Evolutionary conservation across 2,888 invertebrate genomes (phyloP), one percentile per base, ranked within the genome.

Genomic region (Ormyrus pomaceus): DNA sequence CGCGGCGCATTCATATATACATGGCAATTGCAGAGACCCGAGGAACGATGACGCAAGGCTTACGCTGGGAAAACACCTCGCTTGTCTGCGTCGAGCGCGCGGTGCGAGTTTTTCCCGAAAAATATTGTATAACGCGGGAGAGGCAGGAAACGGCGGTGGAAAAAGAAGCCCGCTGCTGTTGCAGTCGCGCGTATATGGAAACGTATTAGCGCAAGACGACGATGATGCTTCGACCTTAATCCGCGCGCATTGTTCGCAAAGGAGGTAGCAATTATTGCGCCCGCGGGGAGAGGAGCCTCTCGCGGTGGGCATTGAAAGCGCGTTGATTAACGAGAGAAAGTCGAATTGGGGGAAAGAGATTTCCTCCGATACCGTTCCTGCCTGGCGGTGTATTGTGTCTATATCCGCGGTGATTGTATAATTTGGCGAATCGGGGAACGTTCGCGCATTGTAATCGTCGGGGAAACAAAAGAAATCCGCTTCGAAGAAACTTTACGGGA

Each of bases 301-400:
- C 19, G 7, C n/a, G 13, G 56, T 11, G 7, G 5, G 13, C 19
- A 64, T 64, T 62, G 56, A 77, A 77, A 58, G 70, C 48, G 48
- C n/a, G 56, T n/a, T 59, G 77, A 77, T 71, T 77, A 71, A 66
- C 46, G 71, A 65, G 77, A 51, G 65, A 72, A 77, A 77, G 56
- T 55, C 13, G 8, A 69, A 68, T 61, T 7, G 10, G 64, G n/a
- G 50, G 19, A 58, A 68, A 19, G 19, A 56, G 56, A 50, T 56
- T 66, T 6, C 6, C 59, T 48, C 19, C 1, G 19, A 19, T 19
- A 19, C 19, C 19, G 19, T 19, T 19, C 19, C 19, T 19, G 19
- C 19, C 19, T n/a, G 19, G 19, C 19, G 19, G 19, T 19, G 19
- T 19, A 19, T 19, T 19, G 19, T 19, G 19, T 19, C 19, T 19